Base-by-base conservation (phyloP, 2,888 invertebrate species). In the Acanthococcus lagerstroemiae region DNA sequence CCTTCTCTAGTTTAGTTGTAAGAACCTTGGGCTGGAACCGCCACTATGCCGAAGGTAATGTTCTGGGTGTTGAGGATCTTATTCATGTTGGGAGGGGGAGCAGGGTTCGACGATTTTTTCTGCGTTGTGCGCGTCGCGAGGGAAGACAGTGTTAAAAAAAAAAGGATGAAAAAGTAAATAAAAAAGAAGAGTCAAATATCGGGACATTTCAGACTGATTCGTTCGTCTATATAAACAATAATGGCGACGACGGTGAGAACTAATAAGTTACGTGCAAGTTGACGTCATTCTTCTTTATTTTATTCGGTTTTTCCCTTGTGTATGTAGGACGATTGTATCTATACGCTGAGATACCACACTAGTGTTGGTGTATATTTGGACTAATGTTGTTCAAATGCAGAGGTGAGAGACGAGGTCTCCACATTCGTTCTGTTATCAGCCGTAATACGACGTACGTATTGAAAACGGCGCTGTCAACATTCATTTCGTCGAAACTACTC, bases 181-280 rank as follows among this genome's bases (percentile, higher is more conserved):
- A 52, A 52, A 1, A 2, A 21, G 21, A 21, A 48, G 19, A 52
- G 52, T 52, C 52, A 24, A 52, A 52, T 52, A 52, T 52, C 52
- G 52, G 24, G 22, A 52, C 52, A 45, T 52, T 52, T 52, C 24
- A 15, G 52, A 52, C 52, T 24, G 22, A 52, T 52, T 24, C 52
- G 52, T 52, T 52, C 22, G 52, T 52, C 52, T 52, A 22, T 52
- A 52, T 52, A 52, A 52, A 52, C 52, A 52, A 52, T 52, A 52
- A 52, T 52, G 52, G 52, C 52, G 52, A 52, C 52, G 52, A 52
- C 52, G 19, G 52, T 22, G 5, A 52, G 22, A 52, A 52, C 52
- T 52, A 52, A 52, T 52, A 24, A 52, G 52, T 52, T 52, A 52
- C 52, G 52, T 52, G 52, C 52, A 21, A 19, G 52, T 52, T 52